phyloP scores from a whole-genome alignment of 1,140 invertebrate genomes.

The Teleogryllus occipitalis region DNA sequence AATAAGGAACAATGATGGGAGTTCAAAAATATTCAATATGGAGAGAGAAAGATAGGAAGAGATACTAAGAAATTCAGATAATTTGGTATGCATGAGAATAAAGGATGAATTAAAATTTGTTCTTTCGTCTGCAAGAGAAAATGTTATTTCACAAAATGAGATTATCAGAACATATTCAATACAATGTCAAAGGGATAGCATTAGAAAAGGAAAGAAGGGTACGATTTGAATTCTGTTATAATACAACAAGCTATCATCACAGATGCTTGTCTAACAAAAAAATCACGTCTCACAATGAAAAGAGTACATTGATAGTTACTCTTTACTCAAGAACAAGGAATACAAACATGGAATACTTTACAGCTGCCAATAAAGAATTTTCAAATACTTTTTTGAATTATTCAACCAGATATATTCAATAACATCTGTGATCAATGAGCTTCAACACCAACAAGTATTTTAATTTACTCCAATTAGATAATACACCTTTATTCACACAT shows the following conservation, averaged over 20 bases:
- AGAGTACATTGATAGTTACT: too few species aligned
- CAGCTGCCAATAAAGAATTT: not conserved
- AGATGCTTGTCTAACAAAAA: not conserved
- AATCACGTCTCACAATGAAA: too few species aligned
- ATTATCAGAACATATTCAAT: conserved; percentile 6
- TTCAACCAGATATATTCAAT: not conserved
- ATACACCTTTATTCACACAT: not conserved
- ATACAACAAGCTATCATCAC: not conserved
- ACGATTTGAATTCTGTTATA: not conserved
- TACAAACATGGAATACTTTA: not conserved
- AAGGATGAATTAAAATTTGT: not conserved
- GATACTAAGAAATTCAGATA: too few species aligned
- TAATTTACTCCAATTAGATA: not conserved
- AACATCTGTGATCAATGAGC: not conserved
- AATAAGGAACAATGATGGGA: too few species aligned
- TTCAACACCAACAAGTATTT: not conserved
- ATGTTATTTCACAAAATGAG: not conserved
- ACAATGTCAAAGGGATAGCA: not conserved
- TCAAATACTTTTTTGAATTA: not conserved
- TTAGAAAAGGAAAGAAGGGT: not conserved
- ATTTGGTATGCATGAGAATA: not conserved
- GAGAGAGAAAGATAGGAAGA: too few species aligned
- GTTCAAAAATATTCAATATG: too few species aligned
- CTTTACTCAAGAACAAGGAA: not conserved
- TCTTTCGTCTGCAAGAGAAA: not conserved